These are phyloP conservation scores for Coleophora flavipennella DNA, from an alignment of 2,888 invertebrate genomes.

Conservation along the genomic window DNA sequence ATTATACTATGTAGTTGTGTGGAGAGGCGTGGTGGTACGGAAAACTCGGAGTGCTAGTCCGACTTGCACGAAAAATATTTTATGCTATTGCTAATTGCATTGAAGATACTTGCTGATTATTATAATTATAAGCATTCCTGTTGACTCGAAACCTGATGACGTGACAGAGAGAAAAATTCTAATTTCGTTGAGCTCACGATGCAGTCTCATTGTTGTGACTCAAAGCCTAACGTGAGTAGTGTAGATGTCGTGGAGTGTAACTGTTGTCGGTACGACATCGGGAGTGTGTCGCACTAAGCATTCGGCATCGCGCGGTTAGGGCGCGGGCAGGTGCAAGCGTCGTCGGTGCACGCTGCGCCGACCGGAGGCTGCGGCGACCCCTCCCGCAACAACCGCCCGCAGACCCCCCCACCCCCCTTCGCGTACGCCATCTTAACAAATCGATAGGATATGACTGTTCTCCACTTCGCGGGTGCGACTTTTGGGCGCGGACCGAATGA, in stretches of 20 bases:
- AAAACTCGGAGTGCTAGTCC: too few relatives aligned
- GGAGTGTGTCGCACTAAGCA: conserved; percentile 28
- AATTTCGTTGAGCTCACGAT: too few relatives aligned
- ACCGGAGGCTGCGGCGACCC: conserved; percentile 53
- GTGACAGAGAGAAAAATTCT: background rate
- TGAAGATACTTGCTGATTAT: too few relatives aligned
- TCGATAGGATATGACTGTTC: conserved; percentile 75
- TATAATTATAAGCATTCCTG: too few relatives aligned
- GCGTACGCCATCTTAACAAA: conserved; percentile 72
- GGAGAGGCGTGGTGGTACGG: too few relatives aligned
- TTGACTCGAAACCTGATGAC: too few relatives aligned
- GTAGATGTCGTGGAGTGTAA: background rate
- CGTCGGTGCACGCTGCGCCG: conserved; percentile 60
- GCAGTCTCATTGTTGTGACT: too few relatives aligned
- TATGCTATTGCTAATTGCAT: too few relatives aligned
- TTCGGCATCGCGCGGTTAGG: conserved; percentile 38
- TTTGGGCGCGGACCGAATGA: conserved; percentile 67
- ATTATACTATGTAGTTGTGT: too few relatives aligned
- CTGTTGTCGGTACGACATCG: conserved; percentile 27
- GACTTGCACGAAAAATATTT: too few relatives aligned
- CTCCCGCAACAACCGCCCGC: conserved; percentile 36
- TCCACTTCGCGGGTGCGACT: conserved; percentile 67
- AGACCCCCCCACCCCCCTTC: conserved; percentile 38
- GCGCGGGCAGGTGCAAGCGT: conserved; percentile 61
- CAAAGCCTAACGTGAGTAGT: too few relatives aligned